Evolutionary conservation across 2,888 invertebrate species (phyloP).

Genomic region (Patella depressa): DNA sequence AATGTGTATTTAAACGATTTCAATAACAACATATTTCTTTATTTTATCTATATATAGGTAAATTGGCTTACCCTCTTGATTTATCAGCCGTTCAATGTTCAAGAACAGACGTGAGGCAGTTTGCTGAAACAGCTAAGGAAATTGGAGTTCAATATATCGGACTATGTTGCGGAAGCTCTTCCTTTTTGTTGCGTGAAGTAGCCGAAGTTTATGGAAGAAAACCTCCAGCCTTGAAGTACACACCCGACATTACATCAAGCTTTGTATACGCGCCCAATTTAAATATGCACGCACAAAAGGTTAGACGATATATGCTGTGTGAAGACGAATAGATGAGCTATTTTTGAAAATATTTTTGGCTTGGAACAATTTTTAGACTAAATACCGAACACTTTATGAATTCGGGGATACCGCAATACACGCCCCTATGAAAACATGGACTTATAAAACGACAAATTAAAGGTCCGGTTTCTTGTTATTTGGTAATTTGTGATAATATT

Average conservation of each 20-base stretch:
- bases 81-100: constrained; percentile 44
- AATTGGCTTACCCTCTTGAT: constrained; percentile 38
- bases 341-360: no score
- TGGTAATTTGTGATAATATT: no score
- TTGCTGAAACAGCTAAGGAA: constrained; percentile 51
- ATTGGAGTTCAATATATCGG: constrained; percentile 62
- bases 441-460: no score
- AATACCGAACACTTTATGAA: no score
- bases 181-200: constrained; percentile 54
- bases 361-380: no score
- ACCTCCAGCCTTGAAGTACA: constrained; percentile 50
- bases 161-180: constrained; percentile 62
- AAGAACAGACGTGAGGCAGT: constrained; percentile 50
- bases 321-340: no score
- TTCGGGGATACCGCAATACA: no score
- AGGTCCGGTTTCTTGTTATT: no score
- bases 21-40: no score
- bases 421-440: no score
- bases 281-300: not conserved
- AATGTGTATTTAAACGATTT: no score
- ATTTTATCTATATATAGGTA: no score
- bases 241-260: constrained; percentile 47
- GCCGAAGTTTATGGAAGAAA: constrained; percentile 53
- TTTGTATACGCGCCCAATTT: not conserved
- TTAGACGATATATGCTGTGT: not conserved